Evolutionary conservation across 2,113 vertebrate species (phyloP).

Genomic region (Oreochromis aureus): DNA sequence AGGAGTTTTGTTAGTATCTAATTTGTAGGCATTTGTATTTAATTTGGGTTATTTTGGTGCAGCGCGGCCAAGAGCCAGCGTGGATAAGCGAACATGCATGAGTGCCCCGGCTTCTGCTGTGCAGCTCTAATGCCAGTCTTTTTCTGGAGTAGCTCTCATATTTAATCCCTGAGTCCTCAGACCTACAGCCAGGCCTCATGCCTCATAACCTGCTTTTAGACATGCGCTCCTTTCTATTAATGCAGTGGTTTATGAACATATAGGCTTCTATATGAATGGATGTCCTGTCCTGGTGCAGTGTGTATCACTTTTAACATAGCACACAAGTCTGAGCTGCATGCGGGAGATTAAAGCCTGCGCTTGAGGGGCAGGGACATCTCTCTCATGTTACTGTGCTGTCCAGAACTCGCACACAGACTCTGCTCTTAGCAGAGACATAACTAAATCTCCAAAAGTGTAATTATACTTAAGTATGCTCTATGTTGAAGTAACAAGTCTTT

Average conservation of each 20-base stretch:
- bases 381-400: background rate
- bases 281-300: background rate
- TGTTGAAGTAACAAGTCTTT: background rate
- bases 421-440: background rate
- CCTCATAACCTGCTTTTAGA: background rate
- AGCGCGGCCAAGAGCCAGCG: background rate
- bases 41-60: background rate
- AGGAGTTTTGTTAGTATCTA: background rate
- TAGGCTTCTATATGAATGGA: background rate
- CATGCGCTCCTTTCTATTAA: background rate
- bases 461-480: background rate
- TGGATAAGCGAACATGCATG: background rate
- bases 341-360: background rate
- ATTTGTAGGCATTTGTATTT: constrained; percentile 2
- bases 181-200: constrained; percentile 18
- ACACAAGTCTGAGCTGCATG: background rate
- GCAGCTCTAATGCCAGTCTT: background rate
- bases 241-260: background rate
- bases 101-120: constrained; percentile 1
- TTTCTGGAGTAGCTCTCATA: constrained; percentile 28
- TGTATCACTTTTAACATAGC: background rate
- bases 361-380: background rate
- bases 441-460: background rate
- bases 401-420: background rate
- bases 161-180: constrained; percentile 33